phyloP scores from a whole-genome alignment of 1,140 invertebrate genomes.

The Anastrepha ludens region DNA sequence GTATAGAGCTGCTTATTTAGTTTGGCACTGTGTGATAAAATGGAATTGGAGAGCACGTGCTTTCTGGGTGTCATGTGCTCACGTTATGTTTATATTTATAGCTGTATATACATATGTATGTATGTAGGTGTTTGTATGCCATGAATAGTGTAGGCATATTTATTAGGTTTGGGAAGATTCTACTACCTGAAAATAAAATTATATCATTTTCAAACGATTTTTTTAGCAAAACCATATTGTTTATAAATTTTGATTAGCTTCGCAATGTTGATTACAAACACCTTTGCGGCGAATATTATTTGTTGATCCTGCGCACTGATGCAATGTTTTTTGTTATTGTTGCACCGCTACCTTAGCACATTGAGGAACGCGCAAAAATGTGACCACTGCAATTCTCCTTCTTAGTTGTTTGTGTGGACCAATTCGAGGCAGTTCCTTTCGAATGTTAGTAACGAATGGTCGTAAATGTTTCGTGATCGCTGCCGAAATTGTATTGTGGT shows the following conservation, averaged over 20 bases:
- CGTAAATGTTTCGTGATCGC: neutral
- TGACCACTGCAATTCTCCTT: neutral
- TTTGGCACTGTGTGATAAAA: neutral
- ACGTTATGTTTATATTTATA: slow-evolving; percentile 20
- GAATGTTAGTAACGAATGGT: neutral
- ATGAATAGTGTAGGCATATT: too few relatives aligned
- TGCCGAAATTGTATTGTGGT: neutral
- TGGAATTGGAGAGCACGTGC: slow-evolving; percentile 48
- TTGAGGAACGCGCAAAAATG: slow-evolving; percentile 7
- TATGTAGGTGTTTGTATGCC: neutral
- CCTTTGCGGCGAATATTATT: slow-evolving; percentile 39
- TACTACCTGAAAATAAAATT: neutral
- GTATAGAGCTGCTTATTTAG: neutral
- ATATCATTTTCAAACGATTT: too few relatives aligned
- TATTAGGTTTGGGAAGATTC: neutral
- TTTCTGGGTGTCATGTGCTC: slow-evolving; percentile 32
- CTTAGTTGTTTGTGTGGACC: neutral
- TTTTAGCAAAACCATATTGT: too few relatives aligned
- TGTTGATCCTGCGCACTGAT: slow-evolving; percentile 31
- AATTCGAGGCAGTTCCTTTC: slow-evolving; percentile 47
- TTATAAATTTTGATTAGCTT: too few relatives aligned
- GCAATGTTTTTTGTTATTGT: neutral
- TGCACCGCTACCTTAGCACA: neutral
- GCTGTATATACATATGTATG: neutral
- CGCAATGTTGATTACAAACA: neutral